phyloP scores from a whole-genome alignment of 2,888 invertebrate species.

The Cantharis rufa region DNA sequence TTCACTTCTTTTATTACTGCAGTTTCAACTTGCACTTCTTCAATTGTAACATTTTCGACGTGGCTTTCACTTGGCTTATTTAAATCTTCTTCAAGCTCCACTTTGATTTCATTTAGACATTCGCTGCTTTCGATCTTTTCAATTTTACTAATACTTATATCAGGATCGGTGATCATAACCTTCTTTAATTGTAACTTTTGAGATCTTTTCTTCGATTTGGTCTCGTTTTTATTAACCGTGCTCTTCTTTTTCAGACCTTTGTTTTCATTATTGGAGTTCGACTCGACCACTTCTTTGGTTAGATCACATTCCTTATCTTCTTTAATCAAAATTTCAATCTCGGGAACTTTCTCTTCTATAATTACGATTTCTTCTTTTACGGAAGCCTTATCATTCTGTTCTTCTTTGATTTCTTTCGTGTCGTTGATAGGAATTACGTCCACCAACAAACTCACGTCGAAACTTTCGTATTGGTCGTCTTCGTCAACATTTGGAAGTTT shows the following conservation, averaged over 20 bases:
- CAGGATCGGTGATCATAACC: slow-evolving; percentile 50
- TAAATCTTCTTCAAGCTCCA: not conserved
- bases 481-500: not conserved
- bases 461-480: slow-evolving; percentile 43
- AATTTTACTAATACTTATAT: slow-evolving; percentile 18
- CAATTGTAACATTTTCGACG: not conserved
- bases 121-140: not conserved
- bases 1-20: not conserved
- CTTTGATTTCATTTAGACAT: not conserved
- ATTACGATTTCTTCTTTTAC: not conserved
- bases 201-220: slow-evolving; percentile 1
- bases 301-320: not conserved
- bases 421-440: slow-evolving; percentile 42
- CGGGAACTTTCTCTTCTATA: slow-evolving; percentile 26
- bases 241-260: not conserved
- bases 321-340: slow-evolving; percentile 9
- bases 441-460: slow-evolving; percentile 43
- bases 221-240: not conserved
- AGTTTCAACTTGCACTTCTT: not conserved
- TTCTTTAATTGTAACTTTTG: slow-evolving; percentile 39
- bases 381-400: not conserved
- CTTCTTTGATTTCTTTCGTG: not conserved
- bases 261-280: not conserved
- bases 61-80: not conserved
- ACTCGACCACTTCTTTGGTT: not conserved